Base-by-base conservation (phyloP, 1,140 invertebrate genomes). In the Tigriopus japonicus region DNA sequence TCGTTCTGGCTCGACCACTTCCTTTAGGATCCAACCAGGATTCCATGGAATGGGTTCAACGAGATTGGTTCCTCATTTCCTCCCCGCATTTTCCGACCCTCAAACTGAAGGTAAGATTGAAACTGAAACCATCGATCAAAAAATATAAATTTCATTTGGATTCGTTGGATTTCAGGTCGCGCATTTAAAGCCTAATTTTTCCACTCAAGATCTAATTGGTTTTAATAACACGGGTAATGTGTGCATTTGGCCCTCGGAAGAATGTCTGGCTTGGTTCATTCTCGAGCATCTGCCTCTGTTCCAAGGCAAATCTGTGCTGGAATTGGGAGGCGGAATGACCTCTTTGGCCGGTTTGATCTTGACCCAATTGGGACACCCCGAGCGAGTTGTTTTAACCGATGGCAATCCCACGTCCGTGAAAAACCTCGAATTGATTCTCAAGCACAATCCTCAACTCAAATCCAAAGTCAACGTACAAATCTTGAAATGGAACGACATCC, bases 151-250 rank as follows among this genome's bases (percentile, higher is more conserved):
- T n/a, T n/a, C n/a, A n/a, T n/a, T n/a, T 35, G 28, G 28, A 35
- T 35, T 35, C 28, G 28, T 35, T 35, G 28, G 28, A 35, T 35
- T 35, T 35, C 28, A 35, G 28, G 28, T 35, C 3, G 28, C 28
- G 3, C 28, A 35, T 35, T 3, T 35, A 9, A 35, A 35, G 28
- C 3, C 28, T 9, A 35, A 35, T 9, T 35, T 35, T 9, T 35
- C 28, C 28, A 35, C 28, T 3, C n/a, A 40, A 40, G 69, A 72
- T 59, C 71, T 90, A 21, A 81, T 82, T 69, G 86, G 86, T 1
- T 89, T 88, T 72, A 88, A 91, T 69, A 89, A 89, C 66, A 91
- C 87, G 1, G 87, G 87, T n/a, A 90, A 89, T 71, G 79, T 90
- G 2, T 87, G 86, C 73, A 80, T 90, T 1, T 91, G 87, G 87